phyloP scores from a whole-genome alignment of 35 echinoderm and acorn worm species.

The Eucidaris tribuloides region DNA sequence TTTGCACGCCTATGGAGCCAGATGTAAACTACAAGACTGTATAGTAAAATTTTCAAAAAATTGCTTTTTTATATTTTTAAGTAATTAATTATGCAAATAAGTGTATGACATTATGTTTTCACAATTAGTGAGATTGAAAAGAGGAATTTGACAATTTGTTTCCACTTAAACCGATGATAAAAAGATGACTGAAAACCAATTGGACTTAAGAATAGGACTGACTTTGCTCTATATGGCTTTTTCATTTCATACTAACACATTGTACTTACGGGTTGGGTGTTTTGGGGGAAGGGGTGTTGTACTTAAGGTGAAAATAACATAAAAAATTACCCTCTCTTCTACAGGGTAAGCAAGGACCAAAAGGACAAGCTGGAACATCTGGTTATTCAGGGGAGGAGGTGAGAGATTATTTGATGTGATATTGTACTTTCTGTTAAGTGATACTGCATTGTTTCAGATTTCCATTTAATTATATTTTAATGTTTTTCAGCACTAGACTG shows the following conservation, averaged over 20 bases:
- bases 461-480: background rate
- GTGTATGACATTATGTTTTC: background rate
- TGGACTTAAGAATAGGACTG: background rate
- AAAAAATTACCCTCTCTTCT: background rate
- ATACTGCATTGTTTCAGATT: background rate
- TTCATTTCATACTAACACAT: no score
- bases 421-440: background rate
- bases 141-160: background rate
- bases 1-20: no score
- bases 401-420: background rate
- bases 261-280: background rate
- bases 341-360: conserved; percentile 42
- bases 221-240: no score
- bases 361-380: background rate
- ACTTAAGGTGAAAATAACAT: background rate
- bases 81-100: no score
- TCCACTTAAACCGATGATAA: no score
- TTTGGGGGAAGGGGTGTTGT: background rate
- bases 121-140: background rate
- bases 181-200: no score
- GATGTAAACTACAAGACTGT: no score
- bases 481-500: background rate
- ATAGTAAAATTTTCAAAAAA: no score
- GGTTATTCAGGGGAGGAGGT: conserved; percentile 9
- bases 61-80: no score